Evolutionary conservation across 1,140 invertebrate genomes (phyloP).

Genomic region (Drosophila sp.): DNA sequence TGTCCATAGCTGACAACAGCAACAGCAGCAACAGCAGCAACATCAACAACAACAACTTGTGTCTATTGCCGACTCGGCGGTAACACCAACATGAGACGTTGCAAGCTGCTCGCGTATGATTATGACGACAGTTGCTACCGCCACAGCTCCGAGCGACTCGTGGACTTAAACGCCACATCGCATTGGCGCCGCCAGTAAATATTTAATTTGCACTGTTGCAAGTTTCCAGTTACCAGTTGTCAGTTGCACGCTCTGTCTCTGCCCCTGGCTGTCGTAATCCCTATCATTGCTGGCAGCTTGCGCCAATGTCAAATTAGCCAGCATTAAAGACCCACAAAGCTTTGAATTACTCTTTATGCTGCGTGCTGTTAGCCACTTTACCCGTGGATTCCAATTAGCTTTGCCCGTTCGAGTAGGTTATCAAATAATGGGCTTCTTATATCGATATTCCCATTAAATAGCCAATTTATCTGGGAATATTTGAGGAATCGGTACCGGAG

Average conservation of each 20-base stretch:
- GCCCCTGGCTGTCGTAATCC: background rate
- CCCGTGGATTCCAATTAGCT: conserved; percentile 16
- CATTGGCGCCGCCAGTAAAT: conserved; percentile 41
- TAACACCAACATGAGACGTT: background rate
- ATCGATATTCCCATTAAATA: background rate
- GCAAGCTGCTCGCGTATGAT: conserved; percentile 20
- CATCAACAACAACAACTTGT: background rate
- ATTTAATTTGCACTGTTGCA: conserved; percentile 45
- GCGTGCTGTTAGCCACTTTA: conserved; percentile 15
- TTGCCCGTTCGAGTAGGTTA: conserved; percentile 14
- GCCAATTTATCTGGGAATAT: no score
- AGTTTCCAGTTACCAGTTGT: conserved; percentile 9
- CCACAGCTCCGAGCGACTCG: conserved; percentile 3
- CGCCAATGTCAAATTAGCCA: conserved; percentile 31
- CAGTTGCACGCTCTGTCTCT: background rate
- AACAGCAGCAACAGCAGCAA: background rate
- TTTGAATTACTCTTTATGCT: conserved; percentile 28
- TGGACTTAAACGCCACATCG: conserved; percentile 14
- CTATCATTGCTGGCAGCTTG: conserved; percentile 25
- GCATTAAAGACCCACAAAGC: conserved; percentile 13
- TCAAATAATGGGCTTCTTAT: conserved; percentile 8
- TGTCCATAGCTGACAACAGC: conserved; percentile 7
- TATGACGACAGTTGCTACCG: conserved; percentile 38
- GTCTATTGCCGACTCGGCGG: background rate
- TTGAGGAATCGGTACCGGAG: no score